Base-by-base conservation (phyloP, 2,797 vertebrate genomes). In the Manis crassicaudata region DNA sequence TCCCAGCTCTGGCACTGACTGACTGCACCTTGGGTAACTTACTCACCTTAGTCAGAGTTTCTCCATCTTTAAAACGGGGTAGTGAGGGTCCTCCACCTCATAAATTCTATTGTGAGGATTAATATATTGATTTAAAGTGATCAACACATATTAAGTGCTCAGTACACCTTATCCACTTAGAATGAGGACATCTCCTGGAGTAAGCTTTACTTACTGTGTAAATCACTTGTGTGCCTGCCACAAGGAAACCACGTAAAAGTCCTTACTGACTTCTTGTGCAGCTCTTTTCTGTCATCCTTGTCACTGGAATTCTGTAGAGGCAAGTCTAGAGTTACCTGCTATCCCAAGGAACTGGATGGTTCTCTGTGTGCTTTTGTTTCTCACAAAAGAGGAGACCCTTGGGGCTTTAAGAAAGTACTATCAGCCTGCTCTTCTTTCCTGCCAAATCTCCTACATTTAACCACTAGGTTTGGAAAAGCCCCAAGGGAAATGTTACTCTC, bases 401-500 rank as follows among this genome's bases (percentile, higher is more conserved):
- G 29, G 29, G 50, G 21, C 50, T 95, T 88, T 32, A 35, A 82
- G 90, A 80, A 56, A 82, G 65, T 14, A 46, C 79, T 35, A 11
- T 52, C 81, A 35, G 23, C 23, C n/a, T 76, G 67, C 2, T 87
- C 11, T 25, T 93, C n/a, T 95, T 85, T 88, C 60, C 65, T 63
- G 14, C 5, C 65, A 88, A 58, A 79, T 87, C 58, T 70, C 54
- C 40, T 83, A 32, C 6, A 35, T 40, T 95, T 94, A 94, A 46
- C 65, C 32, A 20, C 86, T 65, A 83, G 75, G 76, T 40, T 86
- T 89, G 46, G 65, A 80, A 94, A 87, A 90, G 60, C 37, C 40
- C 37, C 14, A 63, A 62, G 40, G 56, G 83, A 92, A 94, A 86
- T 80, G 52, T 95, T 75, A 60, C 93, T 92, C n/a, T 94, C 40